Conservation (phyloP, 2,888 invertebrate genomes). For the Orthosia gothica region DNA sequence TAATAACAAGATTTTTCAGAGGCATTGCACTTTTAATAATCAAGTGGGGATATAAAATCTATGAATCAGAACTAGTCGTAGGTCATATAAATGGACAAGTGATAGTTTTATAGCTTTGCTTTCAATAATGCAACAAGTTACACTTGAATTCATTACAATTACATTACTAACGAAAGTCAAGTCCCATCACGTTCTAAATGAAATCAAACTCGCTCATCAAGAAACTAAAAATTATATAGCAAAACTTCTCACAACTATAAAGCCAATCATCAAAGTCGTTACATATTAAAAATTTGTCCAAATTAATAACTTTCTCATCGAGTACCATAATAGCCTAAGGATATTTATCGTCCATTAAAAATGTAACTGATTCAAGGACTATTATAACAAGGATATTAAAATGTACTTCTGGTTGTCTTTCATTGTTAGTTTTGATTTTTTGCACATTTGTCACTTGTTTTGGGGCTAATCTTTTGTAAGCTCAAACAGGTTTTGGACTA, state of each 20-base stretch:
- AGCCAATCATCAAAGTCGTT: slow-evolving; percentile 62
- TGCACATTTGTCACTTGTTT: slow-evolving; percentile 80
- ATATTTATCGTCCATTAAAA: slow-evolving; percentile 87
- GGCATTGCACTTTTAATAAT: neutral
- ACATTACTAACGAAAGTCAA: neutral
- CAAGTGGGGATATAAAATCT: neutral
- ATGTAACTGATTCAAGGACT: slow-evolving; percentile 81
- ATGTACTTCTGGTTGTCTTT: slow-evolving; percentile 82
- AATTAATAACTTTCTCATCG: slow-evolving; percentile 88
- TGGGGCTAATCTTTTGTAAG: slow-evolving; percentile 71
- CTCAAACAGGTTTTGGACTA: slow-evolving; percentile 80
- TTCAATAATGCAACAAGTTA: slow-evolving; percentile 30
- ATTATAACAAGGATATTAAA: slow-evolving; percentile 86
- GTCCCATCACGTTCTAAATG: slow-evolving; percentile 28
- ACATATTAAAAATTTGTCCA: slow-evolving; percentile 76
- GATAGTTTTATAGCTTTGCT: slow-evolving; percentile 3
- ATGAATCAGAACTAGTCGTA: neutral
- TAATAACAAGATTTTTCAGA: neutral
- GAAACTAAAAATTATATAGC: slow-evolving; percentile 70
- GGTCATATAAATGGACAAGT: neutral
- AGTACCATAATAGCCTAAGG: slow-evolving; percentile 76
- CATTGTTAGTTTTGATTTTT: slow-evolving; percentile 85
- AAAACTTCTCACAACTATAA: slow-evolving; percentile 77
- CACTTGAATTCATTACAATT: slow-evolving; percentile 13
- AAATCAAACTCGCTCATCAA: slow-evolving; percentile 69